Evolutionary conservation across 2,888 invertebrate species (phyloP).

Genomic region (Pterostichus niger): DNA sequence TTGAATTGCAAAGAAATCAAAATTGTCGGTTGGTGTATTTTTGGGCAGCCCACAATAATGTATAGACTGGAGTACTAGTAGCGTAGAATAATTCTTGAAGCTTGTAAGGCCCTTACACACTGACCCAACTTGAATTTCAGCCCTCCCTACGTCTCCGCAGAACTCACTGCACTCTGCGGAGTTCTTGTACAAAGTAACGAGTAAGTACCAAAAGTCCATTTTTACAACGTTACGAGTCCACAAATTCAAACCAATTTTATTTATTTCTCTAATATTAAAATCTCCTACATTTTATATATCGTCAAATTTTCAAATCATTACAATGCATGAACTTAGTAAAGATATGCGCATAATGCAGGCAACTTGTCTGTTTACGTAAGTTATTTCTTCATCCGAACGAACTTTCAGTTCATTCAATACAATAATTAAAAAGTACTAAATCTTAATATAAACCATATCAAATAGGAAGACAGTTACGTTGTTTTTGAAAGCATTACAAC

Average conservation of each 20-base stretch:
- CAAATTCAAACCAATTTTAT: too few relatives aligned
- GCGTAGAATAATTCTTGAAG: slow-evolving; percentile 61
- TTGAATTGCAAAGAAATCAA: slow-evolving; percentile 17
- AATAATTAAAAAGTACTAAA: too few relatives aligned
- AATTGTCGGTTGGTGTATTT: slow-evolving; percentile 38
- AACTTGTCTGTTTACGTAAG: too few relatives aligned
- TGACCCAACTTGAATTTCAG: slow-evolving; percentile 39
- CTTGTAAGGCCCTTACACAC: slow-evolving; percentile 66
- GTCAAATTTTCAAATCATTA: too few relatives aligned
- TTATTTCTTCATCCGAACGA: background rate
- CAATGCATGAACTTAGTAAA: too few relatives aligned
- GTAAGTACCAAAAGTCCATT: slow-evolving; percentile 39
- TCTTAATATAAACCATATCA: too few relatives aligned
- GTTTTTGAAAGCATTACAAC: too few relatives aligned
- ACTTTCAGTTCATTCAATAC: too few relatives aligned
- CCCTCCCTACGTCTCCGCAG: slow-evolving; percentile 9
- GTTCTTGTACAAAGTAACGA: slow-evolving; percentile 43
- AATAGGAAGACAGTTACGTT: too few relatives aligned
- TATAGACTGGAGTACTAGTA: slow-evolving; percentile 67
- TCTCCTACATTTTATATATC: too few relatives aligned
- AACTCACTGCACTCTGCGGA: background rate
- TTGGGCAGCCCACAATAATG: slow-evolving; percentile 54
- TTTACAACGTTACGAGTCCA: background rate
- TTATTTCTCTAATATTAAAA: too few relatives aligned
- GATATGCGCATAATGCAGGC: too few relatives aligned